Evolutionary conservation across 2,113 vertebrate genomes (phyloP), one percentile per base, ranked within the genome.

Genomic region (Daubentonia madagascariensis): DNA sequence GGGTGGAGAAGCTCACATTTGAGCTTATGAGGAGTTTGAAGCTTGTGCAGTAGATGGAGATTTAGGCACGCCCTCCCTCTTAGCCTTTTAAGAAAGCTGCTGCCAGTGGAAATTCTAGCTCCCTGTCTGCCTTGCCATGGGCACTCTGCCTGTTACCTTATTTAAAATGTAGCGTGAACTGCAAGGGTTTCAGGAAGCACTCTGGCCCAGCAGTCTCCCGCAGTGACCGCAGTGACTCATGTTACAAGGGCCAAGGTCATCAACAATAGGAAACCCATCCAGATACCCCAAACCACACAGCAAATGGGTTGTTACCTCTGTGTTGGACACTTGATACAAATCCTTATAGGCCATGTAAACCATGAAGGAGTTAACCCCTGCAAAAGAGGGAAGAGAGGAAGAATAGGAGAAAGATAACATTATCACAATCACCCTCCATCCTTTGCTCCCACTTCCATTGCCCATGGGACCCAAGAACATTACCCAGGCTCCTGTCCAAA

Each of bases 301-400:
- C 3, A 4, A 30, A 67, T 25, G 61, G 25, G 23, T 32, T 68
- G 87, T 98, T 99, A 99, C 99, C 99, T 99, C 99, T 0, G 99
- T 99, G 99, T 99, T 99, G 87, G 99, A 99, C 99, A 99, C 99
- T 99, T 99, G 99, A 98, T 99, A 99, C 97, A 99, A 98, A 98
- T 99, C 99, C 98, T 99, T 99, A 97, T 99, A 99, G 78, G 99
- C 99, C 99, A 99, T 99, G 98, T 99, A 99, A 98, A 99, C 99
- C 99, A 99, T 99, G 99, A 99, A 99, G 11, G 99, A 99, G 98
- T 99, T 99, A 93, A 99, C 97, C 12, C 99, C 99, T 99, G 98
- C 20, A 95, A 97, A 97, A 95, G 81, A 94, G 57, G 45, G 35
- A 94, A 89, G 75, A 86, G 81, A 68, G 97, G 59, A 76, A 68